Percentiles rank a stretch among this genome's conserved stretches.
Evolutionary conservation across 1,140 invertebrate genomes (phyloP).

Genomic region (Drosophila eugracilis): DNA sequence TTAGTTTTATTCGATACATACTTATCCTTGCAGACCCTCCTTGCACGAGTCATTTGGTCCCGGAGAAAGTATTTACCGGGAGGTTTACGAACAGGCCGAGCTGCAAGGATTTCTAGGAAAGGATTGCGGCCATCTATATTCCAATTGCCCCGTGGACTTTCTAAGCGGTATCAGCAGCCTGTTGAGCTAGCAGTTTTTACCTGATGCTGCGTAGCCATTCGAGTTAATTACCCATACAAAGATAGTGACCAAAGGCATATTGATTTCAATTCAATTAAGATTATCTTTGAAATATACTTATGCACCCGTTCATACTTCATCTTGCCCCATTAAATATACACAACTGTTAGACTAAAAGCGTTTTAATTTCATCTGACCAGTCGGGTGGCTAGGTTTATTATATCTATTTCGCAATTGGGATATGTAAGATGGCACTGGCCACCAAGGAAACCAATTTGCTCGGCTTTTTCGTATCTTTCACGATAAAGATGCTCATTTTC

Average conservation of each 20-base stretch:
- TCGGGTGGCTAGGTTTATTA: constrained; percentile 61
- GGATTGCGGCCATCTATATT: constrained; percentile 60
- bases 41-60: constrained; percentile 70
- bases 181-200: constrained; percentile 28
- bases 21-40: constrained; percentile 59
- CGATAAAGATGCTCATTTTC: constrained; percentile 56
- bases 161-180: constrained; percentile 61
- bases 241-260: neutral
- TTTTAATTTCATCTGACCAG: constrained; percentile 72
- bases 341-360: neutral
- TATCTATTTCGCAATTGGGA: constrained; percentile 63
- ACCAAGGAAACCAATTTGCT: constrained; percentile 66
- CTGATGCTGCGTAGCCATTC: too few relatives aligned
- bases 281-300: neutral
- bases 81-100: constrained; percentile 71
- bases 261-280: neutral
- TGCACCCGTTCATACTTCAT: neutral
- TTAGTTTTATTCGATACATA: too few relatives aligned
- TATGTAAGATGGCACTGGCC: constrained; percentile 67
- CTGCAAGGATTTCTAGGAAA: constrained; percentile 59
- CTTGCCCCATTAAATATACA: constrained; percentile 13
- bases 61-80: constrained; percentile 55
- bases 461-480: constrained; percentile 73
- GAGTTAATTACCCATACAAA: too few relatives aligned
- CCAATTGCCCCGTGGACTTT: constrained; percentile 61